Conservation (phyloP, 30 jellyfish, hydroid and myxozoan species). For the Hydra vulgaris region DNA sequence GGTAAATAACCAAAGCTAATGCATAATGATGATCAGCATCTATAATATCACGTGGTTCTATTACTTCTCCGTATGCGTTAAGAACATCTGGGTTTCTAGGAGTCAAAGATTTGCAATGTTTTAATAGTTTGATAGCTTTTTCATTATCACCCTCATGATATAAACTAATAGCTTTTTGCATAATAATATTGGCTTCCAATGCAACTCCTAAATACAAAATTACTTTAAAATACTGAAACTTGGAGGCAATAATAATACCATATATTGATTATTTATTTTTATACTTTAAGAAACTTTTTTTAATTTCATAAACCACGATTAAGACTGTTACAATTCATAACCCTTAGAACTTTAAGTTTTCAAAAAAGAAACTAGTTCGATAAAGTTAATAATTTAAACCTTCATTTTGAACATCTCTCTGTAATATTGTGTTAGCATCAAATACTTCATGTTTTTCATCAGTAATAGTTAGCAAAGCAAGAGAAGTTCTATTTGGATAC, state of each 20-base stretch:
- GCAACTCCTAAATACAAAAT: neutral
- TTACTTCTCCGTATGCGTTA: conserved; percentile 76
- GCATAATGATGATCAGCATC: conserved; percentile 97
- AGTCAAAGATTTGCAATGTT: conserved; percentile 73
- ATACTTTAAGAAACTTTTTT: too few relatives aligned
- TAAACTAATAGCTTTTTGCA: conserved; percentile 12
- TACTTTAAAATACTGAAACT: too few relatives aligned
- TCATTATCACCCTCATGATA: conserved; percentile 48
- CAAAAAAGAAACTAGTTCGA: too few relatives aligned
- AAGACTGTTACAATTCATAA: too few relatives aligned
- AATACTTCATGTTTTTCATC: neutral
- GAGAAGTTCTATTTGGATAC: neutral
- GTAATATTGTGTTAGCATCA: too few relatives aligned
- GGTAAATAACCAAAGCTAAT: conserved; percentile 61
- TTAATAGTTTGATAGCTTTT: conserved; percentile 59
- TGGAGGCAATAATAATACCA: too few relatives aligned
- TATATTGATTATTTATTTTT: too few relatives aligned
- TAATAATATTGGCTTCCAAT: conserved; percentile 10
- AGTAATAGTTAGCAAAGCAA: neutral
- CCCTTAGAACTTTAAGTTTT: too few relatives aligned
- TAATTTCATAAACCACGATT: too few relatives aligned
- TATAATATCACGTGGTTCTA: conserved; percentile 67
- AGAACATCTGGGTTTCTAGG: conserved; percentile 91
- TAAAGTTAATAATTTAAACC: too few relatives aligned
- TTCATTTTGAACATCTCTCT: too few relatives aligned